These are phyloP conservation scores for Drosophila aldrichi DNA, from an alignment of 2,888 invertebrate genomes.

Conservation along the genomic window DNA sequence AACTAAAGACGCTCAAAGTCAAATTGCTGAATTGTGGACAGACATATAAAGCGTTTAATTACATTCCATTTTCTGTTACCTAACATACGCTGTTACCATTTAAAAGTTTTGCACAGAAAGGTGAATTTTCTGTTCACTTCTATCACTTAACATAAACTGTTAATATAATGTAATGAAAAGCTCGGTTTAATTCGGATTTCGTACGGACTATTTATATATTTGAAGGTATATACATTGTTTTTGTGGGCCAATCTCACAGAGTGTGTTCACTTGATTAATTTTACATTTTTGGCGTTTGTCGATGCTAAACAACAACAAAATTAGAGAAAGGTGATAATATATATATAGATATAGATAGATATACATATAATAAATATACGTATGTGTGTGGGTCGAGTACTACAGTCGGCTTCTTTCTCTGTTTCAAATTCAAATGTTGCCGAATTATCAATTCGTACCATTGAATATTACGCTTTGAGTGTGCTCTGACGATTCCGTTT, in stretches of 20 bases:
- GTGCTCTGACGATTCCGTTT: background rate
- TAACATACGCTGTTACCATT: no score
- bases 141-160: background rate
- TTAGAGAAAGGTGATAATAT: background rate
- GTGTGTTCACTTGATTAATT: background rate
- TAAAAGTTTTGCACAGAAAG: no score
- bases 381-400: background rate
- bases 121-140: background rate
- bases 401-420: background rate
- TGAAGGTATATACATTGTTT: background rate
- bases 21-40: no score
- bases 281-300: background rate
- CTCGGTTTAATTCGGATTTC: background rate
- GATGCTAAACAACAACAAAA: constrained; percentile 5
- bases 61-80: no score
- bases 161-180: background rate
- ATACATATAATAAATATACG: background rate
- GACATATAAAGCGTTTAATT: no score
- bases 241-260: background rate
- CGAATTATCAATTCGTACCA: background rate
- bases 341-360: background rate
- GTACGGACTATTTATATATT: constrained; percentile 1
- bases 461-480: background rate
- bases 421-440: background rate
- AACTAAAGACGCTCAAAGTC: no score